Percentiles rank a stretch among this genome's conserved stretches.
These are phyloP conservation scores for Hypercompe scribonia DNA, from an alignment of 2,888 invertebrate species.

Conservation along the genomic window DNA sequence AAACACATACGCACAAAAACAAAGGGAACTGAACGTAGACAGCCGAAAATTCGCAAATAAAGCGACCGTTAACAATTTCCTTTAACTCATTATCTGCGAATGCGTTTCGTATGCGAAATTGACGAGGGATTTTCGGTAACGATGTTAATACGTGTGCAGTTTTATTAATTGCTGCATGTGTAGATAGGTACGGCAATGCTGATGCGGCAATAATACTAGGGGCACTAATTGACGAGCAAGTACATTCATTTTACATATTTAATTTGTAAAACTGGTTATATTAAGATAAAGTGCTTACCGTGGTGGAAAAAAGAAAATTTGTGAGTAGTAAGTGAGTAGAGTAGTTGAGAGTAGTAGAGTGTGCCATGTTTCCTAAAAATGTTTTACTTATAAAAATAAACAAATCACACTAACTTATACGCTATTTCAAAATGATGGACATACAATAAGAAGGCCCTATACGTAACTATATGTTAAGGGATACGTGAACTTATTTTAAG, in stretches of 20 bases:
- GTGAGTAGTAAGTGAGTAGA: too few relatives aligned
- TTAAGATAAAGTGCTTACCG: background rate
- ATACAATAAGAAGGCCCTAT: too few relatives aligned
- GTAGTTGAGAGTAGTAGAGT: too few relatives aligned
- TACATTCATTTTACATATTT: background rate
- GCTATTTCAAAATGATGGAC: too few relatives aligned
- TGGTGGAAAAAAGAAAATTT: background rate
- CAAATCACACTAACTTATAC: too few relatives aligned
- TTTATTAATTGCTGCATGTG: constrained; percentile 26
- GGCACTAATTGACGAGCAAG: constrained; percentile 8
- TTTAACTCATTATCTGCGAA: constrained; percentile 69
- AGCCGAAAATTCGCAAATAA: constrained; percentile 78
- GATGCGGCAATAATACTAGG: background rate
- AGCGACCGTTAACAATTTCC: constrained; percentile 78
- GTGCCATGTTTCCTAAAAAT: background rate
- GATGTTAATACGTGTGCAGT: constrained; percentile 23
- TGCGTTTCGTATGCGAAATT: constrained; percentile 59
- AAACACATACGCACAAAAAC: constrained; percentile 77
- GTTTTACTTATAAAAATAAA: too few relatives aligned
- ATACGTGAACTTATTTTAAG: too few relatives aligned
- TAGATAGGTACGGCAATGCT: constrained; percentile 14
- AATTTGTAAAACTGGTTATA: background rate
- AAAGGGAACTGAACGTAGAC: constrained; percentile 63
- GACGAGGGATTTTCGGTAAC: constrained; percentile 51
- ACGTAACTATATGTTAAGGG: too few relatives aligned